Conservation (phyloP, 2,113 vertebrate species). For the Nothobranchius furzeri region DNA sequence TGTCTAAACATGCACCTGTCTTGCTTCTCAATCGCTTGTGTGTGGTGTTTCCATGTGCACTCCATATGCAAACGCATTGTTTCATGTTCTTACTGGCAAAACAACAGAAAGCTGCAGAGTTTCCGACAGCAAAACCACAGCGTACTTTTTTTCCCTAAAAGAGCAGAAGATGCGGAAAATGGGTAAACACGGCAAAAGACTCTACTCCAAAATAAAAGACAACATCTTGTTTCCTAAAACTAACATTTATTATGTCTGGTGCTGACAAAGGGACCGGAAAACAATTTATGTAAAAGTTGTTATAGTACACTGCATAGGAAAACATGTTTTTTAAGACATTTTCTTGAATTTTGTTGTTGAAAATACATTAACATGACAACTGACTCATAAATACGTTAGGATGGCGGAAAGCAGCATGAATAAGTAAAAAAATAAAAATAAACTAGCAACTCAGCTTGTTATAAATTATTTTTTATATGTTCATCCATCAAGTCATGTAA, state of each 20-base stretch:
- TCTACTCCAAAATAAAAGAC: not conserved
- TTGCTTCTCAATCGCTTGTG: conserved; percentile 33
- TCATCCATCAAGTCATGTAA: too few relatives aligned
- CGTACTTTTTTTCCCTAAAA: conserved; percentile 9
- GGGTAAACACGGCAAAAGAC: conserved; percentile 12
- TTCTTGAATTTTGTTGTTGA: too few relatives aligned
- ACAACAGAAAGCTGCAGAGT: conserved; percentile 6
- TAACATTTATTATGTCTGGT: not conserved
- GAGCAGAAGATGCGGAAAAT: conserved; percentile 4
- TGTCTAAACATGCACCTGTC: conserved; percentile 13
- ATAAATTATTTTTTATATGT: too few relatives aligned
- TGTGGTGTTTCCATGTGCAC: conserved; percentile 41
- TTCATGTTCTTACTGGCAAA: conserved; percentile 32
- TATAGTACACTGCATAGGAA: too few relatives aligned
- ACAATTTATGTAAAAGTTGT: not conserved
- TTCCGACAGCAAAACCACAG: conserved; percentile 27
- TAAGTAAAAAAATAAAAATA: too few relatives aligned
- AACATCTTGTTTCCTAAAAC: not conserved
- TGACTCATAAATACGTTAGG: too few relatives aligned
- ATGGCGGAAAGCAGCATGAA: too few relatives aligned
- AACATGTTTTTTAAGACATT: too few relatives aligned
- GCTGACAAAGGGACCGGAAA: not conserved
- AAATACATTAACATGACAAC: too few relatives aligned
- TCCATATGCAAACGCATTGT: not conserved
- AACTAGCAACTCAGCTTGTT: too few relatives aligned